phyloP scores from a whole-genome alignment of 2,888 invertebrate genomes.

The Stenolophus ochropezus region DNA sequence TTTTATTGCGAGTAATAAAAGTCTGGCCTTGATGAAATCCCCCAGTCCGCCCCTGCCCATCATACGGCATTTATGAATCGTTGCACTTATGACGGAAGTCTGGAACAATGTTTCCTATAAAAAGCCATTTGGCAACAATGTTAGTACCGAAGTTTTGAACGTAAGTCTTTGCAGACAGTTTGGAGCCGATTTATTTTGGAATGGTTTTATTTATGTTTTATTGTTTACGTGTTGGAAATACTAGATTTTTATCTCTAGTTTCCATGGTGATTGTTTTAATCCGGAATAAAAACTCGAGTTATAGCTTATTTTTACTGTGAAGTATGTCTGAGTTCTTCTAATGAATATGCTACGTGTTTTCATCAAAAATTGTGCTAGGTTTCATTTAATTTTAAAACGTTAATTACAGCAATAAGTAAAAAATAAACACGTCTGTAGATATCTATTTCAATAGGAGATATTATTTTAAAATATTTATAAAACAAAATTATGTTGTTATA shows the following conservation, averaged over 20 bases:
- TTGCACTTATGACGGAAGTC: conserved; percentile 50
- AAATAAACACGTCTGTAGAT: no score
- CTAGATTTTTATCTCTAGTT: conserved; percentile 24
- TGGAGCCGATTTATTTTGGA: conserved; percentile 33
- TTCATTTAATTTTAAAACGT: no score
- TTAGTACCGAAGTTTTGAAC: conserved; percentile 37
- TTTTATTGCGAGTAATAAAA: not conserved
- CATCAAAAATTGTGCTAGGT: no score
- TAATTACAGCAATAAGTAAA: no score
- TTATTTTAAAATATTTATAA: no score
- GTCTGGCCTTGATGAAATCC: not conserved
- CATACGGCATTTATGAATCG: conserved; percentile 36
- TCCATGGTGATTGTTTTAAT: conserved; percentile 17
- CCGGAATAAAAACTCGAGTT: conserved; percentile 5
- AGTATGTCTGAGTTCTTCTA: not conserved
- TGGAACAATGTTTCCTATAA: conserved; percentile 44
- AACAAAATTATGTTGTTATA: no score
- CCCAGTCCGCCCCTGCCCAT: not conserved
- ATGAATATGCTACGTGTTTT: conserved; percentile 10
- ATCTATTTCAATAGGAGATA: no score
- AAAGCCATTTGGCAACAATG: conserved; percentile 46
- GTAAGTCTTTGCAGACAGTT: conserved; percentile 39
- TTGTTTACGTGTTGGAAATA: conserved; percentile 16
- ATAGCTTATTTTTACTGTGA: not conserved
- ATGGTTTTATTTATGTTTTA: conserved; percentile 33